A percentile compares a stretch with the other conserved stretches of the same genome.
These are phyloP conservation scores for Acanthiza pusilla DNA, from an alignment of 2,797 vertebrate genomes.

Conservation along the genomic window DNA sequence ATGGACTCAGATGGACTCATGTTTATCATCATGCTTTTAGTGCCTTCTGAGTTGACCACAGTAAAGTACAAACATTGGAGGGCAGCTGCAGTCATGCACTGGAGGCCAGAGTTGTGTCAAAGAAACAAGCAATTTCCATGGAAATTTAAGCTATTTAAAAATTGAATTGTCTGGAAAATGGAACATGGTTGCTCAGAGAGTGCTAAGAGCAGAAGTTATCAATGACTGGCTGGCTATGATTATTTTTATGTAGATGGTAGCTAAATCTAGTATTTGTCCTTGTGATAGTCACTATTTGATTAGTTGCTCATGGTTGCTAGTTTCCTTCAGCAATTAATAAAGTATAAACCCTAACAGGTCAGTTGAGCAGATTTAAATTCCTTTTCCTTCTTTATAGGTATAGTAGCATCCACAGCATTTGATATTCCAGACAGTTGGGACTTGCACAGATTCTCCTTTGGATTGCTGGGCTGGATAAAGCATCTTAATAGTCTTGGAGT, in stretches of 20 bases:
- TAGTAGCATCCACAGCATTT: neutral
- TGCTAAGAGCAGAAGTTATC: neutral
- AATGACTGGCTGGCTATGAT: neutral
- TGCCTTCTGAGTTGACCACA: neutral
- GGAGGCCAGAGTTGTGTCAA: neutral
- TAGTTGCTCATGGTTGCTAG: neutral
- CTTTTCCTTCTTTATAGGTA: neutral
- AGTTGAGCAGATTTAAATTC: neutral
- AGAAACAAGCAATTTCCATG: neutral
- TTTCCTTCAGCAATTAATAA: neutral
- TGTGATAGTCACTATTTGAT: neutral
- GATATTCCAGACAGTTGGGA: neutral
- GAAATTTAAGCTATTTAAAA: neutral
- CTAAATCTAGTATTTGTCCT: neutral
- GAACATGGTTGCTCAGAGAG: neutral
- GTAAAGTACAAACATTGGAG: neutral
- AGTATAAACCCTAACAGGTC: neutral
- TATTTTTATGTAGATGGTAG: neutral
- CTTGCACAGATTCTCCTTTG: neutral
- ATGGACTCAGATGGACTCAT: neutral
- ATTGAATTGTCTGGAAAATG: neutral
- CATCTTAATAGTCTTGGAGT: neutral
- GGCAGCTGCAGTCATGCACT: neutral
- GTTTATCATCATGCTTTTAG: neutral
- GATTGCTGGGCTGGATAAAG: neutral